These are phyloP conservation scores for Halictus rubicundus DNA, from an alignment of 1,140 invertebrate species.

Conservation along the genomic window DNA sequence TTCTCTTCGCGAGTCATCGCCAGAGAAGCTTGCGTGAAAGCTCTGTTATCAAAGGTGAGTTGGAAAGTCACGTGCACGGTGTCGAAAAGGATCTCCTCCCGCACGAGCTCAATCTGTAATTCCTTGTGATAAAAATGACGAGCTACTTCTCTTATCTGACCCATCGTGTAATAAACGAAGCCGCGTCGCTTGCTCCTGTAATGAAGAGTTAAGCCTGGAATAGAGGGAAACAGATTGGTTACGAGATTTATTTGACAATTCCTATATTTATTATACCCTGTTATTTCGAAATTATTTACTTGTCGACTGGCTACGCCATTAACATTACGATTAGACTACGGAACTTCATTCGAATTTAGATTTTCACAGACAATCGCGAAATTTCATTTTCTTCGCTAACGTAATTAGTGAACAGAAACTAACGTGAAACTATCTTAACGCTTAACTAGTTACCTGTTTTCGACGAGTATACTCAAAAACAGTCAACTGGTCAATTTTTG, in stretches of 20 bases:
- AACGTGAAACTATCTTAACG: no score
- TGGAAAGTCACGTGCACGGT: conserved; percentile 97
- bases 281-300: neutral
- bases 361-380: no score
- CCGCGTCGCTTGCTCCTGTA: conserved; percentile 95
- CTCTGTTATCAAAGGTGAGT: conserved; percentile 95
- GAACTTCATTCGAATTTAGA: no score
- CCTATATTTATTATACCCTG: neutral
- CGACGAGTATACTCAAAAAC: no score
- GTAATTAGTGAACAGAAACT: no score
- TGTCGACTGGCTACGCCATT: neutral
- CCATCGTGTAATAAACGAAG: conserved; percentile 98
- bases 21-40: conserved; percentile 89
- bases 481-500: no score
- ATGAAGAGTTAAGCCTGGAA: conserved; percentile 91
- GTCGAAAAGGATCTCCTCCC: conserved; percentile 92
- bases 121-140: conserved; percentile 96
- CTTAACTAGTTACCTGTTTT: no score
- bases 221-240: neutral
- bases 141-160: conserved; percentile 95
- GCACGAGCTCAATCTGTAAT: conserved; percentile 93
- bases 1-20: conserved; percentile 92
- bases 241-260: neutral
- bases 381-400: no score
- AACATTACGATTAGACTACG: neutral